phyloP scores from a whole-genome alignment of 2,113 vertebrate species.

The Tychaedon coryphoeus region DNA sequence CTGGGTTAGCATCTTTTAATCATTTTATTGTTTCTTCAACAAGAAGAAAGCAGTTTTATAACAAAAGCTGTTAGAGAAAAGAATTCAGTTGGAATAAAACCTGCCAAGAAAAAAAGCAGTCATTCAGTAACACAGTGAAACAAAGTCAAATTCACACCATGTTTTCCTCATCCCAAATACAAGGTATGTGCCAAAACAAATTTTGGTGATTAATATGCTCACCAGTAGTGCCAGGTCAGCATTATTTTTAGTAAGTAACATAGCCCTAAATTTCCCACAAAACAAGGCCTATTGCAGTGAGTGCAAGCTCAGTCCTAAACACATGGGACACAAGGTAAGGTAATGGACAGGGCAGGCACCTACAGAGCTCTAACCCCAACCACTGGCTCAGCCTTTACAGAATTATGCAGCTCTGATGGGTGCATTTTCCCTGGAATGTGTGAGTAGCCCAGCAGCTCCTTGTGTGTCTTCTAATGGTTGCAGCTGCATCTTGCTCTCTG shows the following conservation, averaged over 20 bases:
- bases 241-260: not conserved
- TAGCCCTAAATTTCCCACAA: not conserved
- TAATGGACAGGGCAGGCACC: not conserved
- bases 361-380: not conserved
- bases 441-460: not conserved
- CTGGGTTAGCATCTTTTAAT: not conserved
- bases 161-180: not conserved
- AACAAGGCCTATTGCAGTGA: not conserved
- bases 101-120: not conserved
- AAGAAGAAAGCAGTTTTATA: not conserved
- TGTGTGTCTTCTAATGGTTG: not conserved
- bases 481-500: not conserved
- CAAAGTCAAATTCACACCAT: not conserved
- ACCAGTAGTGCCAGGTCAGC: not conserved
- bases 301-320: not conserved
- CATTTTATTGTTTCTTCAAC: not conserved
- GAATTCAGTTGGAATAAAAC: not conserved
- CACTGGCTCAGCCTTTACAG: not conserved
- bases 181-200: slow-evolving; percentile 15
- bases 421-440: not conserved
- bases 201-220: slow-evolving; percentile 2
- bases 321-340: not conserved
- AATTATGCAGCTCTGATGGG: not conserved
- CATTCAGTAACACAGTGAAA: not conserved
- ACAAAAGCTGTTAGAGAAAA: not conserved